phyloP scores from a whole-genome alignment of 2,888 invertebrate genomes.

The Epicampocera succincta region DNA sequence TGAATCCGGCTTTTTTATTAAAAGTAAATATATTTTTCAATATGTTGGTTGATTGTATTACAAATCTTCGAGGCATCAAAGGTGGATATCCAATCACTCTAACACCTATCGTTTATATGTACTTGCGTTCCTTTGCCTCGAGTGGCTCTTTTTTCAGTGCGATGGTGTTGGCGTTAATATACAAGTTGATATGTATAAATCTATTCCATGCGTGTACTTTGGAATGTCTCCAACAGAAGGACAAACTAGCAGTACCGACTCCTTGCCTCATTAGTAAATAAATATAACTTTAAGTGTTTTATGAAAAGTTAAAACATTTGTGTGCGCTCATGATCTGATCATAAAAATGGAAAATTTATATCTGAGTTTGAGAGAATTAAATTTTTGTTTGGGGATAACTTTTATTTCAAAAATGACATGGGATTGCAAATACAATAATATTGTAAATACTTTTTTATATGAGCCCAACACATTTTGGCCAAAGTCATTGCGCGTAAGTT shows the following conservation, averaged over 20 bases:
- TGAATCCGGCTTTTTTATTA: no score
- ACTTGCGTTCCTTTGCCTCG: no score
- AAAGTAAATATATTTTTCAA: no score
- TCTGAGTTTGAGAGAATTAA: constrained; percentile 55
- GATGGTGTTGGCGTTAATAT: no score
- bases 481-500: constrained; percentile 56
- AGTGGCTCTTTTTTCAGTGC: no score
- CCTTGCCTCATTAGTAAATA: constrained; percentile 14
- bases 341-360: constrained; percentile 59
- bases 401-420: constrained; percentile 50
- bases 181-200: no score
- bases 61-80: no score
- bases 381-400: constrained; percentile 59
- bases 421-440: constrained; percentile 35
- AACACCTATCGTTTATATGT: no score
- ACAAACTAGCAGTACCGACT: constrained; percentile 16
- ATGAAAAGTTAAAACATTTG: constrained; percentile 64
- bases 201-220: not conserved
- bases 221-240: not conserved
- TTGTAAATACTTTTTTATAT: constrained; percentile 20
- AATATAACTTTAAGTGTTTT: constrained; percentile 38
- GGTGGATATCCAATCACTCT: no score
- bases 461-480: constrained; percentile 49
- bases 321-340: constrained; percentile 65
- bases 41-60: no score